Evolutionary conservation across 2,113 vertebrate species (phyloP), one percentile per base, ranked within the genome.

Genomic region (Pongo pygmaeus): DNA sequence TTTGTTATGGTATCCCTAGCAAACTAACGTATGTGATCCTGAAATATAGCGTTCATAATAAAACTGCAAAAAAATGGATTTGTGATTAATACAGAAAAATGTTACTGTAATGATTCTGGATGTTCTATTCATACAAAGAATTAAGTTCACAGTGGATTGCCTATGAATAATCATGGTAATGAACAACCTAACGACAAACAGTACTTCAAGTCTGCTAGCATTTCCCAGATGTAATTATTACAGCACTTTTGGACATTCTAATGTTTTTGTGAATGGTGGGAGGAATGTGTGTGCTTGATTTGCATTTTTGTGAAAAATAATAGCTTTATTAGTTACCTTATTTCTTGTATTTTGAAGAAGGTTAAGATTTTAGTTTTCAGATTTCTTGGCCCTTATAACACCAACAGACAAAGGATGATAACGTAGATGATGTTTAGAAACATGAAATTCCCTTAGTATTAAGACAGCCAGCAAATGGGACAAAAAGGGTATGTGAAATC

Each of bases 301-400:
- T 94, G 40, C 30, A 79, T 75, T 93, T 94, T 94, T 94, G 69
- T n/a, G 52, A 74, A n/a, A 83, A 79, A 59, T 20, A 84, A 61
- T 57, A 89, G 64, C 46, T 87, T 89, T 89, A 87, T 35, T 64
- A 93, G 80, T 93, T 74, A 79, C 2, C 3, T 95, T 23, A 67
- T 18, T 70, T 55, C 23, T 57, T 78, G 16, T 16, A 83, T 84
- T 90, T 69, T 86, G 38, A 88, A 81, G 4, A 32, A 79, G 27
- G 84, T 43, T 84, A 59, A 91, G 35, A 16, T 74, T 89, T 91
- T 84, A 91, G 35, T 85, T 92, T 95, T 79, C 70, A 96, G 40
- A 59, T 96, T 32, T 84, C 6, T 87, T 67, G 48, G 43, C 8
- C 27, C 59, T 91, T 64, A 5, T 69, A 84, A 18, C 10, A 90